Evolutionary conservation across 2,888 invertebrate species (phyloP).

Genomic region (Corbicula japonica): DNA sequence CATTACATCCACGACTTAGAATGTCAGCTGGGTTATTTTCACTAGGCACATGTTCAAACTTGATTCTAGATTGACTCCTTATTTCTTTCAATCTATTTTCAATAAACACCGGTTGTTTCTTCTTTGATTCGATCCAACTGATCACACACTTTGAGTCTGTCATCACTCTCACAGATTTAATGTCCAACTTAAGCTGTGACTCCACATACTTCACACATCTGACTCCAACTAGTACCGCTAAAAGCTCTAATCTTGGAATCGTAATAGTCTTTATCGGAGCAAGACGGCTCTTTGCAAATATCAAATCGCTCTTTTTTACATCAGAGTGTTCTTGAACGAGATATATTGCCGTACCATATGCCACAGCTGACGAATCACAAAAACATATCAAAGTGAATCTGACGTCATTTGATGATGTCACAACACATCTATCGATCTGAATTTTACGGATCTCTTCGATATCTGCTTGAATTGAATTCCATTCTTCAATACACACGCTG

Average conservation of each 20-base stretch:
- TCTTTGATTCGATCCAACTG: neutral
- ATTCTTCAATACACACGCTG: neutral
- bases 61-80: neutral
- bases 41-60: neutral
- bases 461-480: constrained; percentile 3
- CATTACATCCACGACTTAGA: neutral
- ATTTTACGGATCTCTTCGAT: neutral
- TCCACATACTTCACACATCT: constrained; percentile 9
- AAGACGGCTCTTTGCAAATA: neutral
- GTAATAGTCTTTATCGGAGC: constrained; percentile 11
- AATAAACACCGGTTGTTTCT: constrained; percentile 2
- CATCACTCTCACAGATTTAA: neutral
- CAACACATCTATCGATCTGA: constrained; percentile 5
- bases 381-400: neutral
- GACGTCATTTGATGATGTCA: neutral
- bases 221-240: constrained; percentile 11
- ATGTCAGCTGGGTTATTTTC: constrained; percentile 12
- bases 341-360: constrained; percentile 17
- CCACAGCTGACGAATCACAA: constrained; percentile 8
- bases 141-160: constrained; percentile 11
- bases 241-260: constrained; percentile 9
- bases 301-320: neutral
- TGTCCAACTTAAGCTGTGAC: neutral
- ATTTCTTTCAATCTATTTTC: constrained; percentile 9
- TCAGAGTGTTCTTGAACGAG: neutral